Percentiles rank a stretch among this genome's conserved stretches.
Conservation (phyloP, 2,113 vertebrate genomes). For the Charadrius vociferus region DNA sequence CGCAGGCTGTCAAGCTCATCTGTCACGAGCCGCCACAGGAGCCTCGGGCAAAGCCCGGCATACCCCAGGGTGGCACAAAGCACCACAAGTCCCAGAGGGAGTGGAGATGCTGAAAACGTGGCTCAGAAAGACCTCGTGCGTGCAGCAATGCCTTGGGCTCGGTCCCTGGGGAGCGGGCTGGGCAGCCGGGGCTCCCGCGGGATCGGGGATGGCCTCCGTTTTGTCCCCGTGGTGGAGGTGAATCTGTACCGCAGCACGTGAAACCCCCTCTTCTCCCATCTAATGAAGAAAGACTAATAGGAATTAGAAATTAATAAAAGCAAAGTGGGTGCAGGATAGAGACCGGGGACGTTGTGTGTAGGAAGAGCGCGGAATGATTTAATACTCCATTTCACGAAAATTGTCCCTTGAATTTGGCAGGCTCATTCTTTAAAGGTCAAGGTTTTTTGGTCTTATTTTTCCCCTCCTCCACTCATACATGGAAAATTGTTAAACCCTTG, state of each 20-base stretch:
- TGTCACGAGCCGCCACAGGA: background rate
- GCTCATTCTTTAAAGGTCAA: background rate
- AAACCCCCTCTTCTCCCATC: background rate
- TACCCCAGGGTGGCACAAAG: background rate
- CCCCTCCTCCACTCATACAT: background rate
- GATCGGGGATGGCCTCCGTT: rapidly evolving
- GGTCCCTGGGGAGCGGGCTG: rapidly evolving
- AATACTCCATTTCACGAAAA: background rate
- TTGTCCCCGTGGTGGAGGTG: background rate
- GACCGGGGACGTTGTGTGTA: rapidly evolving
- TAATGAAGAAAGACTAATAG: background rate
- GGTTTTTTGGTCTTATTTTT: background rate
- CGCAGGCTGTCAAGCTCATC: background rate
- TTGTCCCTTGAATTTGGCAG: background rate
- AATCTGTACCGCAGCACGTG: rapidly evolving
- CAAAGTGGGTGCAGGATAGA: background rate
- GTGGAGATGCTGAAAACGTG: rapidly evolving
- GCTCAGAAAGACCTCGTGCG: rapidly evolving
- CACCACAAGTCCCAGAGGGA: rapidly evolving
- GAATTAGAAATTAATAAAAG: background rate
- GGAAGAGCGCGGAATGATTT: background rate
- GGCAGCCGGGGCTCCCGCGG: rapidly evolving
- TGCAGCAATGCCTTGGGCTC: rapidly evolving
- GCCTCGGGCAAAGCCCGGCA: background rate
- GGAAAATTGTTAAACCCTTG: background rate